Evolutionary conservation across 2,888 invertebrate genomes (phyloP).

Genomic region (Cataglyphis altisquamis): DNA sequence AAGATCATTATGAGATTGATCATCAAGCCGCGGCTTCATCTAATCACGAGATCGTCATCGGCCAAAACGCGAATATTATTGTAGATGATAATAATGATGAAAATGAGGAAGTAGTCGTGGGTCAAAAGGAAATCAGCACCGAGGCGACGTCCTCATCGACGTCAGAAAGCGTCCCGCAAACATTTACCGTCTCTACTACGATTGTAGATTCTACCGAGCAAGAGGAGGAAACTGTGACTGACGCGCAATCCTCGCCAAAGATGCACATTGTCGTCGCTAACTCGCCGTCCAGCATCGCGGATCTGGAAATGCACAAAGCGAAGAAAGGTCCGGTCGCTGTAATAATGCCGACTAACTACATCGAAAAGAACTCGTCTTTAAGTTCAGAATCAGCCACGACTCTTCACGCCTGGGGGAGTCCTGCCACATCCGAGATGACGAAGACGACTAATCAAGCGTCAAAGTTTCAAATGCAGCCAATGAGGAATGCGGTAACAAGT

Average conservation of each 20-base stretch:
- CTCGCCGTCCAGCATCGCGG: constrained; percentile 61
- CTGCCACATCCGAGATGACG: constrained; percentile 35
- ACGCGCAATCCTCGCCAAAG: constrained; percentile 57
- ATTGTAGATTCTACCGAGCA: constrained; percentile 9
- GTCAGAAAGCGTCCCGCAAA: not conserved
- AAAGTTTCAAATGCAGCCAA: constrained; percentile 46
- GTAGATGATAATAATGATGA: constrained; percentile 78
- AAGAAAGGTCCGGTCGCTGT: constrained; percentile 74
- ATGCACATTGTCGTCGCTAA: constrained; percentile 81
- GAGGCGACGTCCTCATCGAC: constrained; percentile 19
- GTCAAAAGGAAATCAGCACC: constrained; percentile 73
- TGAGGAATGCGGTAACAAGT: constrained; percentile 50
- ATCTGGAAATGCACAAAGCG: constrained; percentile 55
- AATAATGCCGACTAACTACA: constrained; percentile 79
- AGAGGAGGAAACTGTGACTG: constrained; percentile 15
- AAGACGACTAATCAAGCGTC: constrained; percentile 8
- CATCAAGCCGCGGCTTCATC: constrained; percentile 78
- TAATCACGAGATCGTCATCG: constrained; percentile 78
- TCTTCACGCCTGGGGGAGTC: not conserved
- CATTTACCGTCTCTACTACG: constrained; percentile 7
- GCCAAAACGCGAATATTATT: constrained; percentile 80
- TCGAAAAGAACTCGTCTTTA: constrained; percentile 60
- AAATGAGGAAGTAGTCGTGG: constrained; percentile 79
- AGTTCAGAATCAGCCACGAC: not conserved
- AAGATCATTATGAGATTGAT: constrained; percentile 73